Base-by-base conservation (phyloP, 2,113 vertebrate species). In the Melozone crissalis region DNA sequence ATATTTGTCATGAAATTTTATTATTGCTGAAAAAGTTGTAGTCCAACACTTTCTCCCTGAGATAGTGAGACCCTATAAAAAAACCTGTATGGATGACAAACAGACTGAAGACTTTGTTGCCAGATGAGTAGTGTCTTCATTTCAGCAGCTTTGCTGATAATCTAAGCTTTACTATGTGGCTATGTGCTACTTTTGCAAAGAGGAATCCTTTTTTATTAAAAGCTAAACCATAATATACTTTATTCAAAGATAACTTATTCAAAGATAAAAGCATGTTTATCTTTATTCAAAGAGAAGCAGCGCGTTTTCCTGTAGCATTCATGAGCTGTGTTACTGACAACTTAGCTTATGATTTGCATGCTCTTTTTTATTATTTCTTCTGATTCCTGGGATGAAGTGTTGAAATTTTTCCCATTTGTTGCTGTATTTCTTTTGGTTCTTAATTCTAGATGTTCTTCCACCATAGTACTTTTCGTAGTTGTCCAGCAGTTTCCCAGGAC, bases 221-320 rank as follows among this genome's bases (percentile, higher is more conserved):
- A 76, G 30, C 23, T 13, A 41, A 55, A 57, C 22, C 2, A 33
- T 39, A 68, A 13, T 39, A 43, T 20, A 26, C 27, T 85, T 69
- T 12, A 8, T 52, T 71, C 11, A 61, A 68, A 46, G 41, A 41
- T 11, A 47, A 66, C 8, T 69, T 12, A 8, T 52, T 71, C 11
- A 61, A 68, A 46, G 41, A 41, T 11, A 47, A 66, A 6, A 39
- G 30, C 0, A 0, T 57, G 37, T 31, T 21, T 87, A 15, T 49
- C 26, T 85, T 69, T 10, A 9, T 52, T 75, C 11, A 61, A 59
- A 46, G 41, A 44, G 10, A 47, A 67, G 10, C 6, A 39, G 24
- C 0, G 0, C 52, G n/a, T n/a, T 20, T 85, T 24, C 15, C 39
- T 8, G 4, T 11, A 47, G 41, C 2, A 13, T 82, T 84, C 15